These are phyloP conservation scores for Darevskia mixta DNA, from an alignment of 2,797 vertebrate species.

Conservation along the genomic window DNA sequence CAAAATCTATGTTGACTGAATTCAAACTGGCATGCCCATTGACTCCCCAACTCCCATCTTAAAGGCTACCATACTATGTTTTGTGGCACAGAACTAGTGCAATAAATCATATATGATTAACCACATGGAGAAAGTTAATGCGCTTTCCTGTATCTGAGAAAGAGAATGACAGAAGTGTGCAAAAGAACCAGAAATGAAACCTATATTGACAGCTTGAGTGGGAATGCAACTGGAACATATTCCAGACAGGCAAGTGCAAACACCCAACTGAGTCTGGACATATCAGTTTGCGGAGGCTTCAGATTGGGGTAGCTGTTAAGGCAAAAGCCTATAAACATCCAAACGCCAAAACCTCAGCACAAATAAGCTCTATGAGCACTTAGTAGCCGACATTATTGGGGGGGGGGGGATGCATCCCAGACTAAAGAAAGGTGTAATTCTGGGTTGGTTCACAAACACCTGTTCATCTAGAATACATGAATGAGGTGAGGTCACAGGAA, in stretches of 20 bases:
- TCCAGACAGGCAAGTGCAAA: background rate
- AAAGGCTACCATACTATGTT: background rate
- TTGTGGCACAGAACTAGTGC: background rate
- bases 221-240: constrained; percentile 3
- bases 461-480: background rate
- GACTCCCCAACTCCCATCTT: constrained; percentile 1
- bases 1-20: background rate
- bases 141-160: background rate
- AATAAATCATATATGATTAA: background rate
- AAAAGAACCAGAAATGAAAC: background rate
- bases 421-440: background rate
- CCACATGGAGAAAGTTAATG: background rate
- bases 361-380: background rate
- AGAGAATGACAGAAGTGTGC: background rate
- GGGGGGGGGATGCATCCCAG: background rate
- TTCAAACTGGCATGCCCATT: background rate
- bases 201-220: constrained; percentile 37
- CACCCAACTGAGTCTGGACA: background rate
- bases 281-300: background rate
- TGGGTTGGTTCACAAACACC: background rate
- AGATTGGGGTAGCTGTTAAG: background rate
- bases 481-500: background rate
- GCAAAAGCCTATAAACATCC: background rate
- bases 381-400: background rate
- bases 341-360: background rate